phyloP scores from a whole-genome alignment of 1,140 invertebrate genomes.

The Pogonus chalceus region DNA sequence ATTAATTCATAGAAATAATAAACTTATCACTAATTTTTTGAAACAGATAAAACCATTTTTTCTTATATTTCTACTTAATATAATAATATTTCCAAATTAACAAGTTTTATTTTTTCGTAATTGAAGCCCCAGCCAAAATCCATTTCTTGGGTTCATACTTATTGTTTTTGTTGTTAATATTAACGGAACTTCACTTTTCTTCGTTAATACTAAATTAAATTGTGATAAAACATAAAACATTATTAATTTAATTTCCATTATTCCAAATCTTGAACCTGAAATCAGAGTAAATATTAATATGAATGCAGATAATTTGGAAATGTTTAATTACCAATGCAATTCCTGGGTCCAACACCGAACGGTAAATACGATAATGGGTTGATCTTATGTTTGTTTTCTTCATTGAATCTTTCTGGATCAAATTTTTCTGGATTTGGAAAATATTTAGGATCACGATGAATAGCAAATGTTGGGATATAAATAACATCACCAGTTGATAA shows the following conservation, averaged over 20 bases:
- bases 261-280: conserved; percentile 20
- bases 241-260: conserved; percentile 21
- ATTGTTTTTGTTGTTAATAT: conserved; percentile 9
- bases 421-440: conserved; percentile 38
- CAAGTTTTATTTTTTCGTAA: not conserved
- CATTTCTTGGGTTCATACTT: conserved; percentile 6
- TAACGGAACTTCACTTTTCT: conserved; percentile 20
- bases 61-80: too few species aligned
- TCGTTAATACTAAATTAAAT: conserved; percentile 18
- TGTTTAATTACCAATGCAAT: conserved; percentile 43
- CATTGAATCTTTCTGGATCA: conserved; percentile 41
- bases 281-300: not conserved
- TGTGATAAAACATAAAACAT: conserved; percentile 19
- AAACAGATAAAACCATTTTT: too few species aligned
- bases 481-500: conserved; percentile 11
- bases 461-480: conserved; percentile 26
- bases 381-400: conserved; percentile 33
- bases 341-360: conserved; percentile 48
- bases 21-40: too few species aligned
- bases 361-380: conserved; percentile 41
- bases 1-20: too few species aligned
- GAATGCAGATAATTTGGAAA: not conserved
- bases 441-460: conserved; percentile 38
- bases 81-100: too few species aligned
- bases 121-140: conserved; percentile 9